phyloP scores from a whole-genome alignment of 2,113 vertebrate genomes.

The Nesoenas mayeri region DNA sequence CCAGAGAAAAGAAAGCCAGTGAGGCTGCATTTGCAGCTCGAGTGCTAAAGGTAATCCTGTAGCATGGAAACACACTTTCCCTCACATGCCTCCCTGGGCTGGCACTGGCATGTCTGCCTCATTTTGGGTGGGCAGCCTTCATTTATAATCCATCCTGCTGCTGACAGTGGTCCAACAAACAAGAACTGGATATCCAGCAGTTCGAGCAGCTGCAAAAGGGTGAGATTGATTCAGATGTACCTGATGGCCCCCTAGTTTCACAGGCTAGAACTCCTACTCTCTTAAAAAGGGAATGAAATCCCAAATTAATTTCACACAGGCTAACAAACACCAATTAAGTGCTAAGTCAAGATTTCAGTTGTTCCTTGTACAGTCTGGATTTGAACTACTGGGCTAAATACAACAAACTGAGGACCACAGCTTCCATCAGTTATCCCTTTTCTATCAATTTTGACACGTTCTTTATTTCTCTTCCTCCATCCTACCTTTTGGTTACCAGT shows the following conservation, averaged over 20 bases:
- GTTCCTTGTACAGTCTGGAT: fast-evolving
- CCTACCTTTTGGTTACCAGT: not conserved
- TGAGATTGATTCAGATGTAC: not conserved
- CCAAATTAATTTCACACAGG: not conserved
- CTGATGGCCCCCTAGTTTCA: fast-evolving
- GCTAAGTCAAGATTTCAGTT: not conserved
- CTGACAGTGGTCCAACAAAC: not conserved
- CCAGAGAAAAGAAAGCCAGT: not conserved
- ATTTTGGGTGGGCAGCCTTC: not conserved
- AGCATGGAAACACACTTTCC: not conserved
- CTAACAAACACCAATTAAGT: not conserved
- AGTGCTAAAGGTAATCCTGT: not conserved
- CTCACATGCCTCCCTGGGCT: not conserved
- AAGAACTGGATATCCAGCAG: not conserved
- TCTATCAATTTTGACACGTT: not conserved
- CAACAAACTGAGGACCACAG: not conserved
- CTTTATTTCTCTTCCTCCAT: not conserved
- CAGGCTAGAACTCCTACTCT: not conserved
- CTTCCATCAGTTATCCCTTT: not conserved
- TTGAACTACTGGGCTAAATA: not conserved
- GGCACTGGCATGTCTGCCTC: not conserved
- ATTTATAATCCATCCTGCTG: not conserved
- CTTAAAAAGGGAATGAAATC: not conserved
- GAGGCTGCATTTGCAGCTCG: not conserved
- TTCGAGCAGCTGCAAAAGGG: not conserved